Percentiles rank a stretch among this genome's conserved stretches.
Evolutionary conservation across 2,888 invertebrate species (phyloP).

Genomic region (Baronia brevicornis): DNA sequence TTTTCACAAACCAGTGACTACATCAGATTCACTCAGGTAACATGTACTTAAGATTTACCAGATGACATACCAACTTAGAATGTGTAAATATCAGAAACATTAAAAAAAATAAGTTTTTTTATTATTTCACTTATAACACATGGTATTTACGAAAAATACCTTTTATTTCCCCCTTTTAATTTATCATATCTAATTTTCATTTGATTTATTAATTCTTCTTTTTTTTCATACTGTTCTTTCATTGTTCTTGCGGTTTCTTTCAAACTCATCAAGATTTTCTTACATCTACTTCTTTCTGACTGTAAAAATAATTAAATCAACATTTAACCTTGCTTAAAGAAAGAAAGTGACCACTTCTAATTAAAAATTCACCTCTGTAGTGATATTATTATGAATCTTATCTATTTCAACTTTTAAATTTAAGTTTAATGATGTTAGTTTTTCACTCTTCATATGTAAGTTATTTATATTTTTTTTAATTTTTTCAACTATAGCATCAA

Average conservation of each 20-base stretch:
- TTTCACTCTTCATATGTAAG: conserved; percentile 55
- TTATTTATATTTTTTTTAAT: conserved; percentile 45
- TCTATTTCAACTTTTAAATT: conserved; percentile 55
- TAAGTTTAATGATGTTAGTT: conserved; percentile 53
- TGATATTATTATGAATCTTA: conserved; percentile 38
- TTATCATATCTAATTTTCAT: conserved; percentile 79
- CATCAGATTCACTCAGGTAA: no score
- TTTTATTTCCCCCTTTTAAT: conserved; percentile 59
- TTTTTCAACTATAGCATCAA: conserved; percentile 44
- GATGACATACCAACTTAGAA: no score
- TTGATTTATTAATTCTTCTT: conserved; percentile 77
- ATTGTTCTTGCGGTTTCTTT: conserved; percentile 55
- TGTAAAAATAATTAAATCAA: no score
- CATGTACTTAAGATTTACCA: no score
- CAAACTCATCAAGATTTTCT: conserved; percentile 41
- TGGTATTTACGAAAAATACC: no score
- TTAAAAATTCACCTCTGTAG: conserved; percentile 44
- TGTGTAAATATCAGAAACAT: no score
- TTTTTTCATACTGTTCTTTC: conserved; percentile 63
- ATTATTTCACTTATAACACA: no score
- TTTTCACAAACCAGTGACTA: no score
- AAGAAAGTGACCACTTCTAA: no score
- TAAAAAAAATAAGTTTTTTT: no score
- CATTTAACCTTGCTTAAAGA: no score
- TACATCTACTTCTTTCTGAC: conserved; percentile 55